Evolutionary conservation across 2,797 vertebrate genomes (phyloP), one percentile per base, ranked within the genome.

Genomic region (Sebastes trivittatus): DNA sequence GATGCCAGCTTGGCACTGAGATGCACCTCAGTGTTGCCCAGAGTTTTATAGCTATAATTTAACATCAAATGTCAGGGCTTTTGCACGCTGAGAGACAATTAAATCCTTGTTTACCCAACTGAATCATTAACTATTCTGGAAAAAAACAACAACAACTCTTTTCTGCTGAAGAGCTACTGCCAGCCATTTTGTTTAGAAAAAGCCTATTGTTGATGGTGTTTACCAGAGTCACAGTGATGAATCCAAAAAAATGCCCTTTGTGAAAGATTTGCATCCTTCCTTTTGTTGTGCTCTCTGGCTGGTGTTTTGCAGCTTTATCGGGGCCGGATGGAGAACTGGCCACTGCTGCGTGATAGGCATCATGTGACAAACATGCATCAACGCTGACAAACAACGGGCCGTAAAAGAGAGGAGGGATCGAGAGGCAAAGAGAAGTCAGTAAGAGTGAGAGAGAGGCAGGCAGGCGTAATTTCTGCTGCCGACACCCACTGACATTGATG

Each of bases 41-140:
- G 75, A 83, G 82, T 90, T 92, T 91, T 91, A 91, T 71, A 72
- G 90, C 83, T 71, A 74, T 86, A 83, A 91, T 93, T 92, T 92
- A 89, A 80, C 82, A 72, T 84, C 76, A 73, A 81, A 85, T 90
- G 88, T 88, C 88, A 89, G 76, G 63, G 75, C 85, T 88, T 79
- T 79, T 81, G 63, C 82, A 80, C 80, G 75, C 34, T 54, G 72
- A 64, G 56, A 86, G 55, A 92, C 91, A 91, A 91, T 92, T 84
- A 91, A 89, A 85, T 81, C 75, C 80, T 87, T 94, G 90, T 95
- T 91, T 90, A 88, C 81, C 58, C 66, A 87, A 90, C 85, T 81
- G 73, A 87, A 84, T 88, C 69, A 83, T 90, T 88, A 83, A 87
- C 80, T 85, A 54, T 88, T 90, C 84, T 62, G 72, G 77, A 67